phyloP scores from a whole-genome alignment of 2,888 invertebrate genomes.

The Mycalesis mineus region DNA sequence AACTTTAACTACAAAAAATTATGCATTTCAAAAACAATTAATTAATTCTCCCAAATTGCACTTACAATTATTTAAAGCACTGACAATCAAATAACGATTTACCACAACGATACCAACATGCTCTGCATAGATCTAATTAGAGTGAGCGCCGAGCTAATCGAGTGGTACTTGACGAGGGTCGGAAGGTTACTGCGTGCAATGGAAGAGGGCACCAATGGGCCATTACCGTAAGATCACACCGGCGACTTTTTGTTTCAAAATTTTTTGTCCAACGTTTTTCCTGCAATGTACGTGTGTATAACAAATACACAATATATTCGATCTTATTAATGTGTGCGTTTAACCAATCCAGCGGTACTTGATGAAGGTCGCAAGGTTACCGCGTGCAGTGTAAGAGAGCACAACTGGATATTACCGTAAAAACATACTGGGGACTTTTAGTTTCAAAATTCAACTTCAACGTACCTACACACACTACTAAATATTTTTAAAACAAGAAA shows the following conservation, averaged over 20 bases:
- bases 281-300: too few species aligned
- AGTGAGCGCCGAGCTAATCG: conserved; percentile 69
- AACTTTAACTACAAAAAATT: too few species aligned
- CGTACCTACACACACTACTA: too few species aligned
- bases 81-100: conserved; percentile 21
- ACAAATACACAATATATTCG: too few species aligned
- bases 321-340: conserved; percentile 62
- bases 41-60: conserved; percentile 1
- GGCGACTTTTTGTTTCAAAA: conserved; percentile 1
- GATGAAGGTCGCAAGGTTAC: conserved; percentile 72
- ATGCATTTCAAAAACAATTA: neutral
- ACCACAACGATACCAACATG: conserved; percentile 12
- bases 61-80: conserved; percentile 1
- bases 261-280: neutral
- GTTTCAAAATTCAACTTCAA: conserved; percentile 1
- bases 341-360: conserved; percentile 70
- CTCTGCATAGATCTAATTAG: conserved; percentile 49
- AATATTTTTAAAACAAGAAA: too few species aligned
- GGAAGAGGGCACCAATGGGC: conserved; percentile 54
- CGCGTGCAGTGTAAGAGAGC: conserved; percentile 44
- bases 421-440: neutral
- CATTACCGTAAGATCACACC: conserved; percentile 36
- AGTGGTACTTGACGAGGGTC: conserved; percentile 73
- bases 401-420: conserved; percentile 53
- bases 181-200: conserved; percentile 55